Evolutionary conservation across 2,888 invertebrate species (phyloP), one percentile per base, ranked within the genome.

Genomic region (Sicus ferrugineus): DNA sequence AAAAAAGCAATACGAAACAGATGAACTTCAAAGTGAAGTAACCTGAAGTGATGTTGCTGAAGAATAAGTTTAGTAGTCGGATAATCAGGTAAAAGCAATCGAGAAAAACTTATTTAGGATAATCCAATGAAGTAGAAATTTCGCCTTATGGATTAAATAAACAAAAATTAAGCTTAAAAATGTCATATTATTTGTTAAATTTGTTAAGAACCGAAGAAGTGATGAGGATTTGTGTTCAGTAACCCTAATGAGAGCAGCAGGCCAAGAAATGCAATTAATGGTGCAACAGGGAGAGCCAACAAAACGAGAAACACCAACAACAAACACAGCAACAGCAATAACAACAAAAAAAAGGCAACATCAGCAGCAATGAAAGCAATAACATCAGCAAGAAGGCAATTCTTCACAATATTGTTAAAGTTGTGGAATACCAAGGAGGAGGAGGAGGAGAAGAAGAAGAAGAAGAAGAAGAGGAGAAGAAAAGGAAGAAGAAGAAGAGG

Each of bases 21-120:
- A 68, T 62, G 63, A 46, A 68, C 52, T 68, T 68, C 62, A 56
- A 59, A 54, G 52, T 31, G 19, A 63, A 50, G 54, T 38, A 63
- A 68, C 54, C n/a, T n/a, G n/a, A n/a, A n/a, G n/a, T n/a, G n/a
- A n/a, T n/a, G n/a, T n/a, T n/a, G n/a, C n/a, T n/a, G n/a, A n/a
- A n/a, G n/a, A n/a, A n/a, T n/a, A n/a, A n/a, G n/a, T n/a, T n/a
- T n/a, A n/a, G n/a, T n/a, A n/a, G n/a, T n/a, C n/a, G n/a, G n/a
- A n/a, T n/a, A n/a, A n/a, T n/a, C n/a, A n/a, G n/a, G n/a, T n/a
- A n/a, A n/a, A n/a, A n/a, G n/a, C n/a, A n/a, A n/a, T n/a, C n/a
- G n/a, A n/a, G n/a, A n/a, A n/a, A n/a, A n/a, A n/a, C n/a, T n/a
- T n/a, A n/a, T n/a, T n/a, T n/a, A n/a, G n/a, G n/a, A n/a, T n/a